Evolutionary conservation across 2,113 vertebrate genomes (phyloP).

Genomic region (Aspiorhynchus laticeps): DNA sequence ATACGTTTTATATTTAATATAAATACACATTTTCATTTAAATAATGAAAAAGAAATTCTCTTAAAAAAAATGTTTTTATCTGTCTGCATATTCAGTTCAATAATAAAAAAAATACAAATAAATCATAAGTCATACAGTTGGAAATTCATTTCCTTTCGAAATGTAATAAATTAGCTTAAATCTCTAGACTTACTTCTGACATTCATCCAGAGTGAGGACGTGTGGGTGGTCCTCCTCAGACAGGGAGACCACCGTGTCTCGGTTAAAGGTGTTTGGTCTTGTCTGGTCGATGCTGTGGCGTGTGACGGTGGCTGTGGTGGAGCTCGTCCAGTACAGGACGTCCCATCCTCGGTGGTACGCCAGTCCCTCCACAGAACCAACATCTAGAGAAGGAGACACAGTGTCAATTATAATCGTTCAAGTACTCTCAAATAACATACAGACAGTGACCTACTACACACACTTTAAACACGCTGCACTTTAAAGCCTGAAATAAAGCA

Average conservation of each 20-base stretch:
- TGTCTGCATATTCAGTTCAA: no score
- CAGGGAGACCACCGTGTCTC: constrained; percentile 82
- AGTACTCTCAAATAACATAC: not conserved
- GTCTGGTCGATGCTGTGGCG: constrained; percentile 84
- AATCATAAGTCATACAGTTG: no score
- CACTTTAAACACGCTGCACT: not conserved
- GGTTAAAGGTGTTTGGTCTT: constrained; percentile 76
- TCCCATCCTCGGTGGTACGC: constrained; percentile 87
- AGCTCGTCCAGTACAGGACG: constrained; percentile 88
- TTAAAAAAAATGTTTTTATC: no score
- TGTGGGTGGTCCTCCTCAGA: constrained; percentile 86
- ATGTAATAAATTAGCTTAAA: not conserved
- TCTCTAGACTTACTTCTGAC: constrained; percentile 81
- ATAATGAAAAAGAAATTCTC: no score
- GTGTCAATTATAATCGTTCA: not conserved
- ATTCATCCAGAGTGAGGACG: constrained; percentile 83
- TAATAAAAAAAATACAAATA: no score
- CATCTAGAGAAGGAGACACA: constrained; percentile 71
- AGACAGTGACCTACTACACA: not conserved
- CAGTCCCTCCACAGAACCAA: constrained; percentile 87
- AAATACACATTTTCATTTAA: no score
- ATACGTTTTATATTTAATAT: no score
- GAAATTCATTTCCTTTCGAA: not conserved
- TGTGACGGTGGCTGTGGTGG: constrained; percentile 82
- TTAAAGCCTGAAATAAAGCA: not conserved